These are phyloP conservation scores for Campylomormyrus numenius DNA, from an alignment of 2,113 vertebrate genomes.

Conservation along the genomic window DNA sequence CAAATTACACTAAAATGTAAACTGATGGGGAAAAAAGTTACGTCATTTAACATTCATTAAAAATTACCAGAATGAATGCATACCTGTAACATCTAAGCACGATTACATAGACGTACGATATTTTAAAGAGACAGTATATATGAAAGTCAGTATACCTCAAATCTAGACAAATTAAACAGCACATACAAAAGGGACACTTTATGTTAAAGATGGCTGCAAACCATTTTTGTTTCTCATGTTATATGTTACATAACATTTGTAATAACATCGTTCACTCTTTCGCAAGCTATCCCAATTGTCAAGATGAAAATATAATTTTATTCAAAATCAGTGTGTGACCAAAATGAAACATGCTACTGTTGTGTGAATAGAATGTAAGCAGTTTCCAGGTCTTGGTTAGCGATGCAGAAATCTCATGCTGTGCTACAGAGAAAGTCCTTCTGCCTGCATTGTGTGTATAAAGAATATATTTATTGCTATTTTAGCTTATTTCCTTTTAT, in stretches of 20 bases:
- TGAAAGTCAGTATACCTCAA: background rate
- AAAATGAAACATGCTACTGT: background rate
- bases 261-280: background rate
- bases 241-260: background rate
- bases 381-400: background rate
- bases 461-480: conserved; percentile 27
- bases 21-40: background rate
- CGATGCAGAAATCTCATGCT: background rate
- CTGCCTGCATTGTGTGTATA: conserved; percentile 16
- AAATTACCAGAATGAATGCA: background rate
- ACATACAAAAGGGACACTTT: background rate
- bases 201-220: background rate
- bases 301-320: background rate
- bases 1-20: background rate
- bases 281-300: background rate
- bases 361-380: background rate
- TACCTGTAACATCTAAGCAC: background rate
- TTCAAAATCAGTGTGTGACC: background rate
- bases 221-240: background rate
- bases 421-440: background rate
- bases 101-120: background rate
- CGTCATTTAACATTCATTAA: background rate
- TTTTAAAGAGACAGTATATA: background rate
- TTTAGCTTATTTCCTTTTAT: conserved; percentile 21
- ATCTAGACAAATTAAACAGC: background rate